A percentile compares a stretch with the other conserved stretches of the same genome.
Evolutionary conservation across 1,140 invertebrate genomes (phyloP).

Genomic region (Lasaia peninsularis): DNA sequence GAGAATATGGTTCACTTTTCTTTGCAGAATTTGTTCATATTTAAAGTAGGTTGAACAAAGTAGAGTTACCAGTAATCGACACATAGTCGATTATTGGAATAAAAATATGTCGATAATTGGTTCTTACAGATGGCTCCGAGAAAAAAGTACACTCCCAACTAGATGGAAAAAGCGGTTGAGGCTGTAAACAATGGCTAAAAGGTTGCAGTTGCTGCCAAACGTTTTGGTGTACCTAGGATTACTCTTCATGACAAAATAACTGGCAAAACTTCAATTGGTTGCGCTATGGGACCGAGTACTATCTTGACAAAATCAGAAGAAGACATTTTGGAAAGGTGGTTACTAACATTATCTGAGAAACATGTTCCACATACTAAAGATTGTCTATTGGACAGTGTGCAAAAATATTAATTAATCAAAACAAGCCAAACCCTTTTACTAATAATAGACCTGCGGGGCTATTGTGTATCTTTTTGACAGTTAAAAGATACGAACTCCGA

Average conservation of each 20-base stretch:
- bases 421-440: constrained; percentile 33
- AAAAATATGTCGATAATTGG: constrained; percentile 14
- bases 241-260: constrained; percentile 10
- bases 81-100: constrained; percentile 13
- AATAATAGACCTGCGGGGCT: constrained; percentile 41
- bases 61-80: constrained; percentile 15
- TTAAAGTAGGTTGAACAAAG: constrained; percentile 16
- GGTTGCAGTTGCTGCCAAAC: constrained; percentile 15
- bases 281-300: constrained; percentile 35
- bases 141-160: constrained; percentile 10
- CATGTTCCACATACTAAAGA: constrained; percentile 52
- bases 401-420: constrained; percentile 41
- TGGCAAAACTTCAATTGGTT: constrained; percentile 11
- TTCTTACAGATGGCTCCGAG: constrained; percentile 13
- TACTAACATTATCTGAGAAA: constrained; percentile 39
- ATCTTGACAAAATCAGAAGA: constrained; percentile 42
- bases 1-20: constrained; percentile 8
- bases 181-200: constrained; percentile 12
- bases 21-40: constrained; percentile 13
- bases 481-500: no score
- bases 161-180: constrained; percentile 12
- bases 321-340: constrained; percentile 41
- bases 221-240: constrained; percentile 10
- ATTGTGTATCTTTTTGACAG: no score
- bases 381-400: constrained; percentile 46